Base-by-base conservation (phyloP, 2,888 invertebrate genomes). In the Cephus nigrinus region DNA sequence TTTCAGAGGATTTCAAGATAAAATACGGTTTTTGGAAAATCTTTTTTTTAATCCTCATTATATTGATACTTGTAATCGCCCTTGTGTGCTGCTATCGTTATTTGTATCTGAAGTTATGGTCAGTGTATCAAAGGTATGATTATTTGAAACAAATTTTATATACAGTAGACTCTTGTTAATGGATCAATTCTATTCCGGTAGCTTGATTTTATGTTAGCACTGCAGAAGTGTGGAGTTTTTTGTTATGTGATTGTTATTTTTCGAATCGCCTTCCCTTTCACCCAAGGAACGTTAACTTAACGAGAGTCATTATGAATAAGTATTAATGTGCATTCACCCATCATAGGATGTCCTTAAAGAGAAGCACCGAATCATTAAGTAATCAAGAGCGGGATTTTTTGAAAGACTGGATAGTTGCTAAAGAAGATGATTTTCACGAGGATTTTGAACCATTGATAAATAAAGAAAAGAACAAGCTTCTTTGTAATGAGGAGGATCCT, bases 1-100 rank as follows among this genome's bases (percentile, higher is more conserved):
- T 31, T 30, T 30, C 30, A 30, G 69, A 69, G 40, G 40, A 40
- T 40, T 40, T 32, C 11, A 69, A 69, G 12, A 69, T 32, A 32
- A 69, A 69, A 31, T 77, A 77, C 75, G 12, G 80, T 31, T 77
- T 81, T 73, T 80, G 80, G 80, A 78, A 81, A 76, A 68, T 79
- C 12, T 78, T 81, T 34, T 75, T 80, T 73, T 71, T 77, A 76
- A 74, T 75, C 68, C n/a, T 79, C 68, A 12, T 79, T 68, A 33
- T 81, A 31, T 73, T 79, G 69, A 74, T 79, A 30, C 75, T 81
- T 12, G 69, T 79, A 30, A 12, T 79, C 23, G 73, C 80, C 3
- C 75, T 80, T 11, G n/a, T 77, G 23, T 80, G 80, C 36, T 81
- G 76, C 79, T 81, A 80, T 77, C 76, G 71, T 78, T 80, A 77